These are phyloP conservation scores for Mesopsocus fuscifrons DNA, from an alignment of 2,888 invertebrate genomes.

Conservation along the genomic window DNA sequence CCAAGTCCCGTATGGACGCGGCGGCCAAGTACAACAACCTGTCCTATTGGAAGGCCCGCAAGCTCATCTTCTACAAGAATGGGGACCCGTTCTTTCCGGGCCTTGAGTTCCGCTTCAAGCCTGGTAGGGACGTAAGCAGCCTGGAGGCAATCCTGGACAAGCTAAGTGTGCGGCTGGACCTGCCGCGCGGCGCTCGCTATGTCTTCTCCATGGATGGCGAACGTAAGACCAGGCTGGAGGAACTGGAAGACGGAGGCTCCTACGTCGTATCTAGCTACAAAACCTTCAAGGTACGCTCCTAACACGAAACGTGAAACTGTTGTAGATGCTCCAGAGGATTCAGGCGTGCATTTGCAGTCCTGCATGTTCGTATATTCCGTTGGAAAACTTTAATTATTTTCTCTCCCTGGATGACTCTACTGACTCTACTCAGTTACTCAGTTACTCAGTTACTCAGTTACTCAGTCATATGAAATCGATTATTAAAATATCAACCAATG, in stretches of 20 bases:
- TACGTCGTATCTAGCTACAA: conserved; percentile 88
- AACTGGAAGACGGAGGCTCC: conserved; percentile 75
- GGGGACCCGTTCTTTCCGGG: conserved; percentile 86
- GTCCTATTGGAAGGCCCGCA: conserved; percentile 68
- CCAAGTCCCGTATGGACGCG: conserved; percentile 30
- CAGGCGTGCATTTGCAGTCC: conserved; percentile 2
- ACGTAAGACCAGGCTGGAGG: conserved; percentile 63
- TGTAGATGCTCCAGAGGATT: too few species aligned
- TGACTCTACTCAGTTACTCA: too few species aligned
- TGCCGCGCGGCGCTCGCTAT: conserved; percentile 75
- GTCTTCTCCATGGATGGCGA: conserved; percentile 86
- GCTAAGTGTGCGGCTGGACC: conserved; percentile 67
- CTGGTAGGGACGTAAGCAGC: conserved; percentile 70
- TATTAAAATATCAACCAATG: too few species aligned
- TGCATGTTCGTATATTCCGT: conserved; percentile 17
- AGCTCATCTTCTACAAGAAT: conserved; percentile 59
- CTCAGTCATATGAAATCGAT: too few species aligned
- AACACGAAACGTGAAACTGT: conserved; percentile 4
- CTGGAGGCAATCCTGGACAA: conserved; percentile 72
- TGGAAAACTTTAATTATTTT: conserved; percentile 18
- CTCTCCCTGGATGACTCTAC: too few species aligned
- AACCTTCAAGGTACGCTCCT: conserved; percentile 69
- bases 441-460: too few species aligned
- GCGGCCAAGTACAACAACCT: conserved; percentile 48
- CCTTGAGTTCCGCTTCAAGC: conserved; percentile 71